Conservation (phyloP, 2,797 vertebrate genomes). For the Heterohyrax brucei region DNA sequence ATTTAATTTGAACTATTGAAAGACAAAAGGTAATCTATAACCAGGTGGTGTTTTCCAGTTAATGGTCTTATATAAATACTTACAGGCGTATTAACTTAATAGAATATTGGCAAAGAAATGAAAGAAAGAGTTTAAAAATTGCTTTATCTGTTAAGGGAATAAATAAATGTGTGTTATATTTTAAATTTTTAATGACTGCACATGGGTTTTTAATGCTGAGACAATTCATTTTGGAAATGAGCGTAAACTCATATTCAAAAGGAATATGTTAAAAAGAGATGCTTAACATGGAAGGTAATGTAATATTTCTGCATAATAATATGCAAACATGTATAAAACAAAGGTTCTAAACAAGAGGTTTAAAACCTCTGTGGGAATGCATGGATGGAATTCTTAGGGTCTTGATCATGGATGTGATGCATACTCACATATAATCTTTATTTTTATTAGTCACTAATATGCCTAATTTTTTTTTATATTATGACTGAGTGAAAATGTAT, state of each 20-base stretch:
- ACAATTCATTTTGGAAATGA: background rate
- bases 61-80: conserved; percentile 32
- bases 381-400: background rate
- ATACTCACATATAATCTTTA: conserved; percentile 24
- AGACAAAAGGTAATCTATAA: conserved; percentile 4
- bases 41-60: background rate
- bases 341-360: background rate
- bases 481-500: too few species aligned
- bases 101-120: conserved; percentile 34
- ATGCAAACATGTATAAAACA: conserved; percentile 4
- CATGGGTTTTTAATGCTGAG: conserved; percentile 47
- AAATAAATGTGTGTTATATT: conserved; percentile 49
- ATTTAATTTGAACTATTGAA: conserved; percentile 22
- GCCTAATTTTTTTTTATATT: conserved; percentile 41
- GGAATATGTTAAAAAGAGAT: conserved; percentile 12
- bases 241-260: background rate
- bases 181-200: background rate
- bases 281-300: background rate
- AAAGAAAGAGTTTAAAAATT: background rate
- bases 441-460: conserved; percentile 53
- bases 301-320: background rate
- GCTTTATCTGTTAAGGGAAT: background rate
- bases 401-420: background rate
- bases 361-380: background rate
- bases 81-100: background rate